Evolutionary conservation across 1,140 invertebrate genomes (phyloP).

Genomic region (Aphaenogaster floridana): DNA sequence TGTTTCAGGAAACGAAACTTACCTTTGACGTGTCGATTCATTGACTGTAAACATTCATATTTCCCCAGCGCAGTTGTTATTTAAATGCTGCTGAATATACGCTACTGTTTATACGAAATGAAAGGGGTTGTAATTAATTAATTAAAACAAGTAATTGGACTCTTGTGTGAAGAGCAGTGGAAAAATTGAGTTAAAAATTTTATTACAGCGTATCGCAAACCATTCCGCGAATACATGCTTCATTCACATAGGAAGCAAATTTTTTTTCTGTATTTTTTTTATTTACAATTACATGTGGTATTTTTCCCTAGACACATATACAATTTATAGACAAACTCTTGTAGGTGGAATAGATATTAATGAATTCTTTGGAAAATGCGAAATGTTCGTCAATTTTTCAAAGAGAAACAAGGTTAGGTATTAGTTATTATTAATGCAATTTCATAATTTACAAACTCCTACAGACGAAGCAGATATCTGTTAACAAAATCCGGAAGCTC

Average conservation of each 20-base stretch:
- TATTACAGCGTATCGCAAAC: constrained; percentile 38
- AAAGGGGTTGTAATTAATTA: constrained; percentile 40
- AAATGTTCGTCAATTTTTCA: neutral
- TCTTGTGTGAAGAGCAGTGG: neutral
- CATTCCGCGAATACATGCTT: neutral
- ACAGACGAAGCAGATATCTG: neutral
- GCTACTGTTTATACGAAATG: neutral
- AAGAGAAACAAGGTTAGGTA: neutral
- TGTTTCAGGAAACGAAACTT: neutral
- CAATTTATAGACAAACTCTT: neutral
- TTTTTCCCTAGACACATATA: neutral
- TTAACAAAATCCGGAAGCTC: constrained; percentile 42
- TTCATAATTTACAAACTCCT: constrained; percentile 15
- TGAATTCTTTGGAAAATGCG: neutral
- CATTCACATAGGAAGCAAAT: neutral
- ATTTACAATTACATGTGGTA: neutral
- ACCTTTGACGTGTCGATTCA: neutral
- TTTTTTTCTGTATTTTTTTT: neutral
- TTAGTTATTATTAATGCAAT: constrained; percentile 16
- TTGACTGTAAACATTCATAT: constrained; percentile 29
- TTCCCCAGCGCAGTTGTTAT: constrained; percentile 2
- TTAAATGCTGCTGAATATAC: constrained; percentile 16
- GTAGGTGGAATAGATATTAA: neutral
- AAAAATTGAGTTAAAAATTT: constrained; percentile 48
- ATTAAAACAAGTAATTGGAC: constrained; percentile 50